Evolutionary conservation across 2,113 vertebrate species (phyloP).

Genomic region (Zosterops japonicus): DNA sequence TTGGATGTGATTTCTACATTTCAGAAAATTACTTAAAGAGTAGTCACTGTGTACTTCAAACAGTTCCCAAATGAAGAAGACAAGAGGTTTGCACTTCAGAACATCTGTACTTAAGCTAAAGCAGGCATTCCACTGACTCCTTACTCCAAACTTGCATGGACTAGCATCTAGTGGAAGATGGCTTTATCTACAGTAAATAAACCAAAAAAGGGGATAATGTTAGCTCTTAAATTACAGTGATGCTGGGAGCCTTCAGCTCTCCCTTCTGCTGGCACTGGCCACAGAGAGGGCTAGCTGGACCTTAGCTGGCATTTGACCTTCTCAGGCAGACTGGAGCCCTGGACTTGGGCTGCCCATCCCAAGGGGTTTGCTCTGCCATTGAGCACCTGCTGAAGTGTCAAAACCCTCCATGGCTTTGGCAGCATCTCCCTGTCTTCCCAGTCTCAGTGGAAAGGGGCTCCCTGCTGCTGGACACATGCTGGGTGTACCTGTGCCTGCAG

Average conservation of each 20-base stretch:
- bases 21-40: background rate
- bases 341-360: background rate
- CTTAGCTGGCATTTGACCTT: background rate
- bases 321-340: background rate
- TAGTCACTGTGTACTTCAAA: background rate
- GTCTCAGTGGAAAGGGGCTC: background rate
- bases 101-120: background rate
- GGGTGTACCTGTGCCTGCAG: background rate
- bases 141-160: background rate
- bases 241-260: background rate
- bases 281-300: background rate
- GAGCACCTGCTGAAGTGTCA: background rate
- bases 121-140: background rate
- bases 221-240: background rate
- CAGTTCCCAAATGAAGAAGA: background rate
- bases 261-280: background rate
- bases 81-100: background rate
- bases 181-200: fast-evolving
- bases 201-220: background rate
- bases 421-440: background rate
- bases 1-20: background rate
- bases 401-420: background rate
- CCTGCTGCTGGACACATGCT: background rate
- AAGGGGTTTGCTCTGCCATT: background rate
- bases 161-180: background rate